Conservation (phyloP, 1,140 invertebrate species). For the Tribolium castaneum region DNA sequence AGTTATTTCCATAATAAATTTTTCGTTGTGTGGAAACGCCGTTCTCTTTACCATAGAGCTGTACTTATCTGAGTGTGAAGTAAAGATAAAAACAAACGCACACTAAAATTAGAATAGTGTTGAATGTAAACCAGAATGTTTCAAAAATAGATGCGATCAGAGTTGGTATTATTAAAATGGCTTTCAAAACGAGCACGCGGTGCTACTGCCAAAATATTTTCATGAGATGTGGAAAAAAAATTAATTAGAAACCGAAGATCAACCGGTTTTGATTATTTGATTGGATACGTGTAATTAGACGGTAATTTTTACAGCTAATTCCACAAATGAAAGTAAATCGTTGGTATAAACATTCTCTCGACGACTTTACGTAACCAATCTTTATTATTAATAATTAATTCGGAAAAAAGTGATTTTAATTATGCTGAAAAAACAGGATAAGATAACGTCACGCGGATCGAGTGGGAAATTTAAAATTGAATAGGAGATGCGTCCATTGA, state of each 20-base stretch:
- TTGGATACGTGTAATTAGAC: constrained; percentile 6
- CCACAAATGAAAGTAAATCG: constrained; percentile 22
- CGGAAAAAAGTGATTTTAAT: neutral
- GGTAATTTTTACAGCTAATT: constrained; percentile 8
- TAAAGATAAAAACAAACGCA: constrained; percentile 41
- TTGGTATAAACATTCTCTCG: constrained; percentile 3
- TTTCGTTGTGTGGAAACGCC: neutral
- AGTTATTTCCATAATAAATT: neutral
- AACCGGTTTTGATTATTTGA: constrained; percentile 6
- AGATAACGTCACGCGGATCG: neutral
- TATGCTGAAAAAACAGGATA: constrained; percentile 7
- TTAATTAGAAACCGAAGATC: neutral
- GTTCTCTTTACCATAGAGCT: constrained; percentile 11
- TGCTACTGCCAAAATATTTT: constrained; percentile 28
- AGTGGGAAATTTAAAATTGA: constrained; percentile 13
- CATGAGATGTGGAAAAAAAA: neutral
- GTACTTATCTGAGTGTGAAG: constrained; percentile 34
- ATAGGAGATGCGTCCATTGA: constrained; percentile 24
- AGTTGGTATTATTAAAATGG: constrained; percentile 42
- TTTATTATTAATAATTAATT: constrained; percentile 10
- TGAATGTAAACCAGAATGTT: constrained; percentile 37
- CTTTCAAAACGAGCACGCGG: constrained; percentile 11
- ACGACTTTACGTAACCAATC: neutral
- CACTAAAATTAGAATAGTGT: constrained; percentile 41
- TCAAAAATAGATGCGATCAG: constrained; percentile 43